Base-by-base conservation (phyloP, 2,888 invertebrate genomes). In the Agriotes lineatus region DNA sequence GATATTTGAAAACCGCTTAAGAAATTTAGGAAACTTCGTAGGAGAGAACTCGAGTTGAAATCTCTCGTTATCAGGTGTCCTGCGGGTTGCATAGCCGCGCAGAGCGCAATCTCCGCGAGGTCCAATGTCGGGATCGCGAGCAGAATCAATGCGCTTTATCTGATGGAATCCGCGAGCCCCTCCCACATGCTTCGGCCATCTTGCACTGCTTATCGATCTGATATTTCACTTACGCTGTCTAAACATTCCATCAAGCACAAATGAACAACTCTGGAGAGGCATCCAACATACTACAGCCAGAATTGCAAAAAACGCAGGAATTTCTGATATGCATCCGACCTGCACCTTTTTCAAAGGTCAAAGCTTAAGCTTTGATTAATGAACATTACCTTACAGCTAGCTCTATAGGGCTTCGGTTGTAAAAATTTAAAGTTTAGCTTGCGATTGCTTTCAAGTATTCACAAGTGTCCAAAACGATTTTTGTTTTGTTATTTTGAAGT, bases 131-230 rank as follows among this genome's bases (percentile, higher is more conserved):
- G 57, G 62, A 59, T 61, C 30, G 65, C 70, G 42, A 69, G 63
- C 63, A 50, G 67, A 73, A 75, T 74, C 76, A 72, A 76, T 76
- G 73, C 72, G 71, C 69, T 76, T 59, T 72, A 72, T 73, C 73
- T 73, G 74, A 75, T 75, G 72, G 73, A 71, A 73, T 70, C 48
- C 71, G 66, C 37, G 65, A 65, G 67, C 76, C 73, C 72, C 75
- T 70, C 76, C 76, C 71, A 72, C 69, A 64, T 63, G 25, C 33
- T 39, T 63, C 73, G 67, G 76, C 76, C 76, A 76, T 76, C 74
- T 76, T 76, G 76, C 63, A 57, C 61, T 33, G 35, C 50, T 57
- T 65, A 69, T 69, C 66, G 69, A 65, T 50, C 45, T 54, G 18
- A 45, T 30, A 16, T 45, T 59, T 45, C 19, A 48, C 12, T 12